phyloP scores from a whole-genome alignment of 2,113 vertebrate genomes.

The Dicaeum eximium region DNA sequence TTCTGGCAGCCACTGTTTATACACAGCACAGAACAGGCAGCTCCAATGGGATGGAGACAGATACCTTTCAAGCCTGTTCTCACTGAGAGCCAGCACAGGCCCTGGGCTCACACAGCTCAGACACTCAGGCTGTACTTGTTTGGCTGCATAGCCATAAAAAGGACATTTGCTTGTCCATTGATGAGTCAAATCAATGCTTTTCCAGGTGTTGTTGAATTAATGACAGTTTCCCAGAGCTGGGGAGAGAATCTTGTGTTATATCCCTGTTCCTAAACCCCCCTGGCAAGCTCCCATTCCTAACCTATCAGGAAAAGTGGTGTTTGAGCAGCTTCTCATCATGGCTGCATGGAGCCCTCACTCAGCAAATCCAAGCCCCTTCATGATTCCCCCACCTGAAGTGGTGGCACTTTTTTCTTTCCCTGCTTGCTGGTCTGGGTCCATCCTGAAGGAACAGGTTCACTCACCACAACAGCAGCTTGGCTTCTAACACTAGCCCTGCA shows the following conservation, averaged over 20 bases:
- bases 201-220: neutral
- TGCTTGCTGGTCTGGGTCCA: neutral
- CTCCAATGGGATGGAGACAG: neutral
- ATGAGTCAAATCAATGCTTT: neutral
- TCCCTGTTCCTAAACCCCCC: neutral
- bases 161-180: neutral
- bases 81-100: neutral
- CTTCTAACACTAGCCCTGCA: neutral
- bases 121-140: neutral
- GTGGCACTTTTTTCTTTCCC: neutral
- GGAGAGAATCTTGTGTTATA: neutral
- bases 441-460: neutral
- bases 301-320: neutral
- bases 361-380: rapidly evolving
- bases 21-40: neutral
- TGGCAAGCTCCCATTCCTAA: neutral
- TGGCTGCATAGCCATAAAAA: neutral
- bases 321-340: neutral
- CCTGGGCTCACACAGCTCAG: neutral
- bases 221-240: neutral
- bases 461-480: neutral
- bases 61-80: neutral
- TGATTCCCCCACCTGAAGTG: too few relatives aligned
- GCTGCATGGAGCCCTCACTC: rapidly evolving
- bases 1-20: neutral